Percentiles rank a stretch among this genome's conserved stretches.
Conservation (phyloP, 2,113 vertebrate species). For the Coreoperca whiteheadi region DNA sequence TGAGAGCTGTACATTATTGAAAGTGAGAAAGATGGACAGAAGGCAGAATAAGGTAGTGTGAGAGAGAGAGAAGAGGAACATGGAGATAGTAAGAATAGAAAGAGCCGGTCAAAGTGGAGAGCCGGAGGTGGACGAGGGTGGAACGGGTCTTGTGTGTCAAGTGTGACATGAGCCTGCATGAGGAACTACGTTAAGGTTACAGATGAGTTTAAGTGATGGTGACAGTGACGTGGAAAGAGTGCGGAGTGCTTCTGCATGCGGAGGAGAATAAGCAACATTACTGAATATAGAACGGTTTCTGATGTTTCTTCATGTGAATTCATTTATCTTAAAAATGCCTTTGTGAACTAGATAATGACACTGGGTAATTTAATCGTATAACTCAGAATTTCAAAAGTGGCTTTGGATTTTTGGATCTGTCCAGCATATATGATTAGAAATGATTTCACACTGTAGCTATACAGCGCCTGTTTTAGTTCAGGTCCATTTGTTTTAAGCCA, state of each 20-base stretch:
- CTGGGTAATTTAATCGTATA: neutral
- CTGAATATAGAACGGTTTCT: neutral
- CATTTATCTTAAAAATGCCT: neutral
- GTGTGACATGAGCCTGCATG: slow-evolving; percentile 21
- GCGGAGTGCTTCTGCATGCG: neutral
- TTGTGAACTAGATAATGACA: neutral
- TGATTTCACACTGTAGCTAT: neutral
- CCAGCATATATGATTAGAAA: neutral
- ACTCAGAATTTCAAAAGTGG: neutral
- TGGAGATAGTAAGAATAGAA: slow-evolving; percentile 10
- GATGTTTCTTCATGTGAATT: neutral
- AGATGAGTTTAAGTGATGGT: slow-evolving; percentile 29
- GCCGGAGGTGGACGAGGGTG: slow-evolving; percentile 9
- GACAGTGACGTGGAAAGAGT: neutral
- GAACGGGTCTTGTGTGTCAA: slow-evolving; percentile 28
- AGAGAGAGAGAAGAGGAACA: slow-evolving; percentile 1
- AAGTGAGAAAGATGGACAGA: slow-evolving; percentile 48
- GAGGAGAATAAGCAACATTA: neutral
- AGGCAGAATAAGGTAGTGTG: neutral
- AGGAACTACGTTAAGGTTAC: slow-evolving; percentile 18
- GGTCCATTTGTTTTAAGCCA: neutral
- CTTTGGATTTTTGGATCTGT: neutral
- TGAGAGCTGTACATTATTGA: slow-evolving; percentile 44
- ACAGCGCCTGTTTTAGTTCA: neutral
- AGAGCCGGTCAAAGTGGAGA: neutral